Conservation (phyloP, 2,797 vertebrate species). For the Decapterus maruadsi region DNA sequence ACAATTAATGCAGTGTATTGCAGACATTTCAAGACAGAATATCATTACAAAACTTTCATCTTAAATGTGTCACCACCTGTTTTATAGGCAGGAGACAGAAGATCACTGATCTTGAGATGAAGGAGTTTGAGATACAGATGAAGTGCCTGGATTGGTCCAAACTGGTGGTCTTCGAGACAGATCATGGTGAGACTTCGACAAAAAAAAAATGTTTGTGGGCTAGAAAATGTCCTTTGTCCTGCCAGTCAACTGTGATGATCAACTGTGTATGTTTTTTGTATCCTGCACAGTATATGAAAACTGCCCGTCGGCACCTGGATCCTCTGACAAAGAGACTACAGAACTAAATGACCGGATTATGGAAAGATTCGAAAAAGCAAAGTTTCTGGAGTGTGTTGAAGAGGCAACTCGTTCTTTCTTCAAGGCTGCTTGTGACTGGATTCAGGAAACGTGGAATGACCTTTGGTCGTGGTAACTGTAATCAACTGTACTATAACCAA, state of each 20-base stretch:
- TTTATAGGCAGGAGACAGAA: conserved; percentile 48
- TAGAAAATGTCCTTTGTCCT: background rate
- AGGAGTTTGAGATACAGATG: conserved; percentile 53
- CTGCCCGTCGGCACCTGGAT: conserved; percentile 3
- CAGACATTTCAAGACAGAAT: background rate
- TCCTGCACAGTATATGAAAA: conserved; percentile 26
- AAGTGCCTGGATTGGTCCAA: conserved; percentile 26
- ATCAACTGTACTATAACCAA: no score
- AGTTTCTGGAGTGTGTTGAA: background rate
- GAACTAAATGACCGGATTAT: no score
- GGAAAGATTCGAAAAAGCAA: no score
- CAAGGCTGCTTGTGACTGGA: background rate
- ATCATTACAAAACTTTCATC: conserved; percentile 8
- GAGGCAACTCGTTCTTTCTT: background rate
- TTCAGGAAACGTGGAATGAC: background rate
- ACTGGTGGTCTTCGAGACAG: background rate
- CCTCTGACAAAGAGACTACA: no score
- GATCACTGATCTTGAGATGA: conserved; percentile 43
- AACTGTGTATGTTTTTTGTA: background rate
- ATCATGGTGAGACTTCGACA: conserved; percentile 44
- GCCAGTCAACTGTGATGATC: background rate
- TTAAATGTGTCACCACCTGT: conserved; percentile 7
- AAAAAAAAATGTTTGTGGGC: background rate
- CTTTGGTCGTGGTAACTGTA: background rate
- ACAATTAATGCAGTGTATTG: background rate